Evolutionary conservation across 2,888 invertebrate genomes (phyloP).

Genomic region (Napeogenes sylphis): DNA sequence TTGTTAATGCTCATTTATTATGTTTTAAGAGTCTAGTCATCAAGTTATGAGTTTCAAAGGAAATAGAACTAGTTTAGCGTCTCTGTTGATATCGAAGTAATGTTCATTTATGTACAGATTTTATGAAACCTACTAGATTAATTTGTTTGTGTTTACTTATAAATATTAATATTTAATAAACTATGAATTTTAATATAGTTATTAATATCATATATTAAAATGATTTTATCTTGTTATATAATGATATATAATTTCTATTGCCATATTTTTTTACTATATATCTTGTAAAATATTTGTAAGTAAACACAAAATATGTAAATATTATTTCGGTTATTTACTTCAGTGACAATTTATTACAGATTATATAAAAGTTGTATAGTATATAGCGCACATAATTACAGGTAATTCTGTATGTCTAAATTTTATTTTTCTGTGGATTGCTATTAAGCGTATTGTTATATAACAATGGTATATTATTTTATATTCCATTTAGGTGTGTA

Average conservation of each 20-base stretch:
- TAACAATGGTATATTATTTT: not conserved
- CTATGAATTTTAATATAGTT: not conserved
- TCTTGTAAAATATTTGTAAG: not conserved
- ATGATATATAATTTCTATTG: not conserved
- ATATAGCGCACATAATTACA: not conserved
- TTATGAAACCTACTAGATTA: constrained; percentile 18
- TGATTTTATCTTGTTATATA: not conserved
- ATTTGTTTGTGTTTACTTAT: constrained; percentile 17
- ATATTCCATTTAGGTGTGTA: not conserved
- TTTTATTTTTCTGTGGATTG: not conserved
- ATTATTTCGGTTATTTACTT: not conserved
- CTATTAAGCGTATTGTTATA: not conserved
- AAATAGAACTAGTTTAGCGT: constrained; percentile 47
- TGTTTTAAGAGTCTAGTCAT: constrained; percentile 76
- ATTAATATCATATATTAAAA: not conserved
- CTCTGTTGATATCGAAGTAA: constrained; percentile 28
- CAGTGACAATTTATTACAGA: constrained; percentile 3
- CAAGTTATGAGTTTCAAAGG: constrained; percentile 66
- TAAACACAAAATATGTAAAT: constrained; percentile 2
- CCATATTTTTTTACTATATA: not conserved
- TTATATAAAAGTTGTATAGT: constrained; percentile 4
- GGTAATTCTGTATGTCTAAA: not conserved
- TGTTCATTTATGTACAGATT: constrained; percentile 27
- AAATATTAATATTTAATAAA: constrained; percentile 10
- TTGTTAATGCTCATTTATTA: constrained; percentile 76